Evolutionary conservation across 2,113 vertebrate species (phyloP).

Genomic region (Polypterus bichir): DNA sequence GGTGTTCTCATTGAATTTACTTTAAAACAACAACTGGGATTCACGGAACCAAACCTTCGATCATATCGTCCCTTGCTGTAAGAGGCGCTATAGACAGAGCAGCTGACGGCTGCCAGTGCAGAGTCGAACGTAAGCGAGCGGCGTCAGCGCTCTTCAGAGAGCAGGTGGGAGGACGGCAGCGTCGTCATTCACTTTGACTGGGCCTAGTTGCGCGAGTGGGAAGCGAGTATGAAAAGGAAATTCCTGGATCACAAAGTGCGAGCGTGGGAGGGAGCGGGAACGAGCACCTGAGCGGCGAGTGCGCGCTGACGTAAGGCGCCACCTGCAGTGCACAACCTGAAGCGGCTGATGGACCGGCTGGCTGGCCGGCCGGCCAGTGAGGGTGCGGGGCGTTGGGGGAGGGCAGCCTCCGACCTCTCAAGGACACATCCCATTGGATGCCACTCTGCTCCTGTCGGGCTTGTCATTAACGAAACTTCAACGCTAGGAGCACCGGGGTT

Average conservation of each 20-base stretch:
- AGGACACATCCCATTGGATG: slow-evolving; percentile 20
- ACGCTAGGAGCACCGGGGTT: not conserved
- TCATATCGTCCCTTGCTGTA: no score
- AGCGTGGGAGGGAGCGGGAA: not conserved
- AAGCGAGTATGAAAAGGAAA: no score
- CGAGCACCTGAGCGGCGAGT: not conserved
- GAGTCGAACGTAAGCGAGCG: not conserved
- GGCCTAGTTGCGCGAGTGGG: no score
- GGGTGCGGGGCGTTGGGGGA: not conserved
- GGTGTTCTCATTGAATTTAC: no score
- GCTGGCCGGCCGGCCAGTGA: not conserved
- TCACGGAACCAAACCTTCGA: no score
- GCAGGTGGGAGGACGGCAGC: not conserved
- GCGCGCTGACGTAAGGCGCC: not conserved
- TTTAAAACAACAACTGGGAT: no score
- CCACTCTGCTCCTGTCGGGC: not conserved
- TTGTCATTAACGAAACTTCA: no score
- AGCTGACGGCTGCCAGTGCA: no score
- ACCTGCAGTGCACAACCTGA: not conserved
- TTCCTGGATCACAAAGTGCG: no score
- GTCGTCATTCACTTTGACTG: no score
- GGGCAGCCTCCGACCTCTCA: not conserved
- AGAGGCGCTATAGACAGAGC: no score
- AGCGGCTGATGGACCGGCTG: not conserved
- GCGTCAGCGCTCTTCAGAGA: not conserved